Percentiles rank a stretch among this genome's conserved stretches.
phyloP scores from a whole-genome alignment of 2,888 invertebrate species.

The Rotaria macrura region DNA sequence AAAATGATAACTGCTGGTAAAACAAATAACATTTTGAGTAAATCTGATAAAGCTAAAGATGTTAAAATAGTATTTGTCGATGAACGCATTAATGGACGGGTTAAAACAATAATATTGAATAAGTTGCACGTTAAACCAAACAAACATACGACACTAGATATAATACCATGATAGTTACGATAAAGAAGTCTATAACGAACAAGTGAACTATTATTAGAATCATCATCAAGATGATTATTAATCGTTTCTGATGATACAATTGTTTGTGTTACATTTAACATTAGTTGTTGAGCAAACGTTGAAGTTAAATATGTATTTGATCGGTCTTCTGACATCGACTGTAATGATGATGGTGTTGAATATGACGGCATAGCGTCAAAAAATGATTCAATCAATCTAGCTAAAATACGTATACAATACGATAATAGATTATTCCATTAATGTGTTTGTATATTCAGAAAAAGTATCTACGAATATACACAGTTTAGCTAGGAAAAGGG shows the following conservation, averaged over 20 bases:
- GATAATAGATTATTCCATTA: background rate
- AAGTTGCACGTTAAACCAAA: conserved; percentile 79
- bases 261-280: background rate
- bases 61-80: conserved; percentile 82
- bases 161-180: conserved; percentile 64
- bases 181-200: conserved; percentile 35
- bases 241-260: background rate
- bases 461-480: background rate
- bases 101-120: conserved; percentile 77
- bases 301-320: background rate
- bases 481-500: background rate
- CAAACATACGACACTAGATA: conserved; percentile 72
- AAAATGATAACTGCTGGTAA: conserved; percentile 72
- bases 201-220: background rate
- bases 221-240: background rate
- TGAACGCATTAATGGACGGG: conserved; percentile 70
- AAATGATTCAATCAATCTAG: background rate
- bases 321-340: background rate
- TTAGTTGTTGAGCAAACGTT: background rate
- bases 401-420: background rate
- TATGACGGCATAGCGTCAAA: background rate
- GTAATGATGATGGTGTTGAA: background rate
- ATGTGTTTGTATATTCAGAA: background rate
- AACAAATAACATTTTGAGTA: conserved; percentile 75
- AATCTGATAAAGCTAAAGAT: conserved; percentile 70